Evolutionary conservation across 2,797 vertebrate genomes (phyloP).

Genomic region (Phylloscopus collybita): DNA sequence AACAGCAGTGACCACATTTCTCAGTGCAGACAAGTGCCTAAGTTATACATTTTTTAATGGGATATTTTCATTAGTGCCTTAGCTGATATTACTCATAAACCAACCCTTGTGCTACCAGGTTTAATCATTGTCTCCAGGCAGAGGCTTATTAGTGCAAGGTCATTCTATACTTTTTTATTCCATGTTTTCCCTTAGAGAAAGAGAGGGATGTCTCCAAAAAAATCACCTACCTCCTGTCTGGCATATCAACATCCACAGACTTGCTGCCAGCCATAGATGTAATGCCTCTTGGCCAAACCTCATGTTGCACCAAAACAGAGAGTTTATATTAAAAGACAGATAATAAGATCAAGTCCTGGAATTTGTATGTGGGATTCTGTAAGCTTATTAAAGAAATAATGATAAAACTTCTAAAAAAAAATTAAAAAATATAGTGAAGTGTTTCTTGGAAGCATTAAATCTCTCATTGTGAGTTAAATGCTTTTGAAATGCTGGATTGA

Average conservation of each 20-base stretch:
- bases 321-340: constrained; percentile 33
- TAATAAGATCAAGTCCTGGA: constrained; percentile 45
- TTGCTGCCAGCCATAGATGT: constrained; percentile 41
- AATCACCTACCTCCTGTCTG: constrained; percentile 58
- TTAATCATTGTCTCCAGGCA: constrained; percentile 71
- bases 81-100: constrained; percentile 66
- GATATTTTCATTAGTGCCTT: constrained; percentile 61
- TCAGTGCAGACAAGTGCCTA: constrained; percentile 34
- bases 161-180: constrained; percentile 60
- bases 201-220: constrained; percentile 24
- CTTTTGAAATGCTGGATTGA: constrained; percentile 35
- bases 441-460: not conserved
- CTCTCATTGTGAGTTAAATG: constrained; percentile 20
- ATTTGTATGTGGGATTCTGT: constrained; percentile 4
- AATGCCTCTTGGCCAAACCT: constrained; percentile 58
- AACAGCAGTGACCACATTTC: constrained; percentile 22
- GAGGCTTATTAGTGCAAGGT: constrained; percentile 70
- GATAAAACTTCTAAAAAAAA: constrained; percentile 30
- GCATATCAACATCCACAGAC: constrained; percentile 69
- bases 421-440: not conserved
- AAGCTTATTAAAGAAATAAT: constrained; percentile 35
- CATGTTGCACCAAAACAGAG: constrained; percentile 39
- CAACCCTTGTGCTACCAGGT: constrained; percentile 31
- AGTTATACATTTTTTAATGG: constrained; percentile 67
- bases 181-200: constrained; percentile 56